Evolutionary conservation across 2,113 vertebrate species (phyloP).

Genomic region (Ammospiza nelsoni): DNA sequence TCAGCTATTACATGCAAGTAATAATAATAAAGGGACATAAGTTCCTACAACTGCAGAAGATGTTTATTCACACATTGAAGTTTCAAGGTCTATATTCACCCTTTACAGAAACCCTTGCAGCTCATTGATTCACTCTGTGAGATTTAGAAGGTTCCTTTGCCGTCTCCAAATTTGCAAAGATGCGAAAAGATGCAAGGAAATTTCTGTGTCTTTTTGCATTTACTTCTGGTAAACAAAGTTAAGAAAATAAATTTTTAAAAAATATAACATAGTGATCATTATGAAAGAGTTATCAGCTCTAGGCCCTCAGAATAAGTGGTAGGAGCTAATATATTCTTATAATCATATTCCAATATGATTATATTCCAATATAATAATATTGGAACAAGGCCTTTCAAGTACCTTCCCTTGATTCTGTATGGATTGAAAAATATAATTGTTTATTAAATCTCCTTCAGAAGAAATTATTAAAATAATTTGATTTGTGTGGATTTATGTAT

Average conservation of each 20-base stretch:
- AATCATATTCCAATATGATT: too few species aligned
- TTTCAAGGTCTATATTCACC: rapidly evolving
- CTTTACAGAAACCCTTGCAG: not conserved
- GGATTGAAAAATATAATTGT: not conserved
- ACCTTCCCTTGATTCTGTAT: not conserved
- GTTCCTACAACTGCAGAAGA: not conserved
- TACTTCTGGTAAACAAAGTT: not conserved
- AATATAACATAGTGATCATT: not conserved
- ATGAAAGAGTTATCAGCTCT: not conserved
- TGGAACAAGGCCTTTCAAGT: not conserved
- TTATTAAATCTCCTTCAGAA: conserved; percentile 6
- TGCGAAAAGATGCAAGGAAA: not conserved
- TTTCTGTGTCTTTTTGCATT: not conserved
- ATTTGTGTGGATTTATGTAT: conserved; percentile 17
- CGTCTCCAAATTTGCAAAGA: not conserved
- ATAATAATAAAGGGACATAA: not conserved
- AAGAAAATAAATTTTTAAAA: not conserved
- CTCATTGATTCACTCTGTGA: not conserved
- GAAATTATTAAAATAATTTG: conserved; percentile 16
- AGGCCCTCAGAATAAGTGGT: not conserved
- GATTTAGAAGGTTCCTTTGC: not conserved
- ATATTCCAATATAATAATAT: not conserved
- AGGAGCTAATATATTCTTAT: not conserved
- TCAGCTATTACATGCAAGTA: not conserved
- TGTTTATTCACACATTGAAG: not conserved